Evolutionary conservation across 2,888 invertebrate genomes (phyloP).

Genomic region (Lasioglossum figueresi): DNA sequence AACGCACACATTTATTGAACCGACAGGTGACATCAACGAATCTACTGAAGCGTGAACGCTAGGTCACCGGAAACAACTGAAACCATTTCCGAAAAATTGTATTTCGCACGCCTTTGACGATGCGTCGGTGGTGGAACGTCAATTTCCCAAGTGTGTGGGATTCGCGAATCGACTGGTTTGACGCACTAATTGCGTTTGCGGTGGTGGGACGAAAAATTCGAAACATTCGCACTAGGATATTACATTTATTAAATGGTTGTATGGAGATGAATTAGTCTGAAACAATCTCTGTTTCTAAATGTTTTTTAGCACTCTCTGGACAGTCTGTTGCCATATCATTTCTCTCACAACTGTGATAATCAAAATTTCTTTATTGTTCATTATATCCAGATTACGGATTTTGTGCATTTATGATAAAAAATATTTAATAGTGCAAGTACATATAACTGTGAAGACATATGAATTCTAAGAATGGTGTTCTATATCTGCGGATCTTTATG

Average conservation of each 20-base stretch:
- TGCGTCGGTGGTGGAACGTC: not conserved
- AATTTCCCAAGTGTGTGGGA: not conserved
- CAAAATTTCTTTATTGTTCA: not conserved
- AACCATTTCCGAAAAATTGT: not conserved
- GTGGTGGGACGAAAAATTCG: not conserved
- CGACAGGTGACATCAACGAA: slow-evolving; percentile 4
- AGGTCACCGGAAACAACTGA: not conserved
- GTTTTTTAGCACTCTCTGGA: no score
- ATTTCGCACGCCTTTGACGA: not conserved
- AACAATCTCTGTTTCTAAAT: no score
- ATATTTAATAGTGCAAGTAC: no score
- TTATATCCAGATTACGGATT: not conserved
- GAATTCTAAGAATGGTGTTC: no score
- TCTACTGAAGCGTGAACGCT: not conserved
- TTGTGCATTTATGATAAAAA: not conserved
- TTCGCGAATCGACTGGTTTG: not conserved
- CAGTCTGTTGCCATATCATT: not conserved
- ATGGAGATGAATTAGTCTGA: no score
- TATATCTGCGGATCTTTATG: no score
- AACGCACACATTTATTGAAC: slow-evolving; percentile 7
- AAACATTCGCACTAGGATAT: not conserved
- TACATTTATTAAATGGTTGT: not conserved
- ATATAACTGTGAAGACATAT: no score
- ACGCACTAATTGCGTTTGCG: not conserved
- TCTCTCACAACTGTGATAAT: not conserved